Percentiles rank a stretch among this genome's conserved stretches.
phyloP scores from a whole-genome alignment of 2,888 invertebrate genomes.

The Lithophane socia region DNA sequence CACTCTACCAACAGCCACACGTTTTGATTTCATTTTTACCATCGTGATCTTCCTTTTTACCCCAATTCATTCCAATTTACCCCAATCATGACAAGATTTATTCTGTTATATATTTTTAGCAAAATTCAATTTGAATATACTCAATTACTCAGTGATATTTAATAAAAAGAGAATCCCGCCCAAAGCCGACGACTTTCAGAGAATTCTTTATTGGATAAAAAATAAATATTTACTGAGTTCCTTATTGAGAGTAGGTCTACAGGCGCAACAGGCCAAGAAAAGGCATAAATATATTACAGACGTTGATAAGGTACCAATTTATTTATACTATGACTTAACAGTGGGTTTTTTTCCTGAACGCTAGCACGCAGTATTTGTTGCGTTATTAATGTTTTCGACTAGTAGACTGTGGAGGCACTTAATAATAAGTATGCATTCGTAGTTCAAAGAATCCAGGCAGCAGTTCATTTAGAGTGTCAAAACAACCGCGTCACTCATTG shows the following conservation, averaged over 20 bases:
- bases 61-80: background rate
- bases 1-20: background rate
- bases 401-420: background rate
- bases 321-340: background rate
- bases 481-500: slow-evolving; percentile 22
- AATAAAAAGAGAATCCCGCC: background rate
- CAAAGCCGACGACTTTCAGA: background rate
- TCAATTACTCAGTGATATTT: slow-evolving; percentile 14
- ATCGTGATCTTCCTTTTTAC: background rate
- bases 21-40: background rate
- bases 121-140: slow-evolving; percentile 5
- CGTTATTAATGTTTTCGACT: background rate
- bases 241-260: background rate
- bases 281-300: background rate
- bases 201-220: background rate
- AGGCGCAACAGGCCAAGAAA: background rate
- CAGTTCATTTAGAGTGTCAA: slow-evolving; percentile 19
- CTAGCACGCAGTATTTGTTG: background rate
- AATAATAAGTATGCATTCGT: background rate
- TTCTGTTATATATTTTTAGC: background rate
- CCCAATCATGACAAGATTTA: background rate
- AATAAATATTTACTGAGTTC: background rate
- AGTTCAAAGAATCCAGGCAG: slow-evolving; percentile 21
- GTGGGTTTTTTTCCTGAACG: background rate
- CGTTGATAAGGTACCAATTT: background rate